Conservation (phyloP, 2,113 vertebrate genomes). For the Capreolus pygargus region DNA sequence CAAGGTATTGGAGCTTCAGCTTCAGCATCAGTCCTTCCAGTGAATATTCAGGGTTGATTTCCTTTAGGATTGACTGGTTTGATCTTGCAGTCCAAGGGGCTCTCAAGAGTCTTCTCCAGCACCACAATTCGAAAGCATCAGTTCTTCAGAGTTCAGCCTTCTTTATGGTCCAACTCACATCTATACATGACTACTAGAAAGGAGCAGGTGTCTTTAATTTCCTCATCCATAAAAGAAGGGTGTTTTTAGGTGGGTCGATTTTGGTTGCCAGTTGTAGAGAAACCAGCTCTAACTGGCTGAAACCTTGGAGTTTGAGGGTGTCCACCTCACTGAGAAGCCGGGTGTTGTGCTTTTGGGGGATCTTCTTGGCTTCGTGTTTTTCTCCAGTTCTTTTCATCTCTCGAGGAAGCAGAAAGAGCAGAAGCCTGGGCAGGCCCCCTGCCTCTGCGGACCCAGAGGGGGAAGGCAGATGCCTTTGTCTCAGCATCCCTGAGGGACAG, state of each 20-base stretch:
- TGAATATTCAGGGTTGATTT: background rate
- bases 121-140: background rate
- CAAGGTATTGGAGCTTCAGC: background rate
- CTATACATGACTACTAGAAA: background rate
- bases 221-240: background rate
- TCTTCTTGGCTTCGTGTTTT: background rate
- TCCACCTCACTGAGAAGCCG: background rate
- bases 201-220: background rate
- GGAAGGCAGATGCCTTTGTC: background rate
- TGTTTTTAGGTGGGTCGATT: background rate
- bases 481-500: background rate
- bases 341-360: background rate
- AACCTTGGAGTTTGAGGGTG: background rate
- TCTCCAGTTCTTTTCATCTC: background rate
- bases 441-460: background rate
- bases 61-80: background rate
- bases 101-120: background rate
- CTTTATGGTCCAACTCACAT: background rate
- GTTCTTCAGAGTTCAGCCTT: background rate
- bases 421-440: background rate
- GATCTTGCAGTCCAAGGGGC: background rate
- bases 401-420: rapidly evolving
- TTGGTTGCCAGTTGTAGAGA: background rate
- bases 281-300: background rate
- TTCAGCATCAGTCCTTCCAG: background rate